Percentiles rank a stretch among this genome's conserved stretches.
phyloP scores from a whole-genome alignment of 1,140 invertebrate genomes.

The Anthonomus grandis region DNA sequence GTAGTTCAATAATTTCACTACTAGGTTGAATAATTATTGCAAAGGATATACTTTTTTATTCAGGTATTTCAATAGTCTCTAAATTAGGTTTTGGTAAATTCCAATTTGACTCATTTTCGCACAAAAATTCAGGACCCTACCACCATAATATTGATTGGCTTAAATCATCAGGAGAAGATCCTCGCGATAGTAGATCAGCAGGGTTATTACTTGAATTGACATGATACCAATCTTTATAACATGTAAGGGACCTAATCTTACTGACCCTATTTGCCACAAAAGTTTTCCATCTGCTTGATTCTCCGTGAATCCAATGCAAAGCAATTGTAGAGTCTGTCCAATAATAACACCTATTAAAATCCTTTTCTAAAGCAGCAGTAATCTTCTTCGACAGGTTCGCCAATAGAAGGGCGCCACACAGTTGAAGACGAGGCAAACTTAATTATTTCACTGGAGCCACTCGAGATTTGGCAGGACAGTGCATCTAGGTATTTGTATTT shows the following conservation, averaged over 20 bases:
- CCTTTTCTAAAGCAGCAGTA: not conserved
- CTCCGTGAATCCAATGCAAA: no score
- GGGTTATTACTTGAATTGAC: conserved; percentile 4
- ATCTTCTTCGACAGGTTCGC: not conserved
- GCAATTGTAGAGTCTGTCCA: no score
- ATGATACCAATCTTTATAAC: not conserved
- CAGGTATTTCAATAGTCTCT: no score
- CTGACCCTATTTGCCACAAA: not conserved
- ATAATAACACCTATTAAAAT: not conserved
- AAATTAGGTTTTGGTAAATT: not conserved
- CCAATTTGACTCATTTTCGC: not conserved
- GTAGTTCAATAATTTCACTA: no score
- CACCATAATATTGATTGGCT: not conserved
- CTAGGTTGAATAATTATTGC: no score
- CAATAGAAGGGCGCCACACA: conserved; percentile 5
- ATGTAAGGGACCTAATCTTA: not conserved
- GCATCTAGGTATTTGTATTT: not conserved
- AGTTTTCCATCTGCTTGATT: no score
- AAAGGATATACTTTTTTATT: no score
- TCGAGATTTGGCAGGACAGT: conserved; percentile 1
- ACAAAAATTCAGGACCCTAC: not conserved
- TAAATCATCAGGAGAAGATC: not conserved
- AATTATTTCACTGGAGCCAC: conserved; percentile 11
- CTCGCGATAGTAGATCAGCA: conserved; percentile 5
- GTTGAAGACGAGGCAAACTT: conserved; percentile 3